Evolutionary conservation across 1,140 invertebrate genomes (phyloP).

Genomic region (Ceratoteleas bidentatus): DNA sequence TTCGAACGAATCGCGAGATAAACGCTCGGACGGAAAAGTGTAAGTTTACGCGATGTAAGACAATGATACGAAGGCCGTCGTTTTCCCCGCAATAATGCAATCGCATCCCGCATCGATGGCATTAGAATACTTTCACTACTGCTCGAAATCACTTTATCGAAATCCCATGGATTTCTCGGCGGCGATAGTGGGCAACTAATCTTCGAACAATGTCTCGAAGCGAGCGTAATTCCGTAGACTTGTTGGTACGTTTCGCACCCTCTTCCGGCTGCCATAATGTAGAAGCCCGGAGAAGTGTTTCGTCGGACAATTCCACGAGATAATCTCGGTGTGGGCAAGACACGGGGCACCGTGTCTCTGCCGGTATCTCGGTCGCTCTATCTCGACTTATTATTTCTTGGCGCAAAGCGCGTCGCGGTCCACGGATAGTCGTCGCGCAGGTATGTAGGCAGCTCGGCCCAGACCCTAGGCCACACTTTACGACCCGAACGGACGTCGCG

Average conservation of each 20-base stretch:
- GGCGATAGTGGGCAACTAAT: conserved; percentile 36
- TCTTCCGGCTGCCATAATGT: conserved; percentile 73
- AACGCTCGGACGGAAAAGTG: too few species aligned
- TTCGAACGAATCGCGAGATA: too few species aligned
- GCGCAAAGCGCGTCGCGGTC: conserved; percentile 62
- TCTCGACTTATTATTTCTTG: conserved; percentile 78
- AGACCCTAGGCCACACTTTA: conserved; percentile 24
- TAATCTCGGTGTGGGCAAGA: conserved; percentile 76
- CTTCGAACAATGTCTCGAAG: conserved; percentile 39
- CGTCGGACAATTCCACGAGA: conserved; percentile 76
- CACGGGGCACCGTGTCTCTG: conserved; percentile 51
- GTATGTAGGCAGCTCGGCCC: conserved; percentile 35
- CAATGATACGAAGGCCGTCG: not conserved
- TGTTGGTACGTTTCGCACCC: conserved; percentile 51
- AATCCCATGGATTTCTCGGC: conserved; percentile 19
- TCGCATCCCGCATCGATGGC: conserved; percentile 3
- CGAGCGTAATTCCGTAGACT: conserved; percentile 48
- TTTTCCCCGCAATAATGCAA: conserved; percentile 7
- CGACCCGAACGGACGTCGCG: conserved; percentile 5
- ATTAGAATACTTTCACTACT: conserved; percentile 25
- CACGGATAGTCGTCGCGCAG: conserved; percentile 46
- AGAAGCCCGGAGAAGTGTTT: conserved; percentile 69
- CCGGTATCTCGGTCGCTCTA: conserved; percentile 70
- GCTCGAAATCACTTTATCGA: conserved; percentile 19
- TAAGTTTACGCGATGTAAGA: too few species aligned